Evolutionary conservation across 1,140 invertebrate genomes (phyloP).

Genomic region (Bicyclus anynana): DNA sequence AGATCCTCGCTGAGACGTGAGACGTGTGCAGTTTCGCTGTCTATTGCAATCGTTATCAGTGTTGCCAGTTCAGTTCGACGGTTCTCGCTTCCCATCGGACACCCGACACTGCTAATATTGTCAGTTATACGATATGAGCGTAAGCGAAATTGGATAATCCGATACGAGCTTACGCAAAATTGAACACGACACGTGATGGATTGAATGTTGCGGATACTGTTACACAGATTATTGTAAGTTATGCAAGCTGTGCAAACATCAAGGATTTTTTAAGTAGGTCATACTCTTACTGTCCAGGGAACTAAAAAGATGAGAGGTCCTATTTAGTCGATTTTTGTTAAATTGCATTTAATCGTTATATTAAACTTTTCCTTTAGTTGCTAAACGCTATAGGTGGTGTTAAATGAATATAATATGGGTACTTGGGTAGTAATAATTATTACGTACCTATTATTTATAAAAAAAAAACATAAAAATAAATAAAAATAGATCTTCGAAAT

Average conservation of each 20-base stretch:
- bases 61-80: conserved; percentile 31
- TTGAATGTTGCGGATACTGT: neutral
- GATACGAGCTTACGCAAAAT: neutral
- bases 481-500: too few relatives aligned
- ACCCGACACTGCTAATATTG: conserved; percentile 6
- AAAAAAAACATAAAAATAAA: too few relatives aligned
- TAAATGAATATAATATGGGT: too few relatives aligned
- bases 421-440: too few relatives aligned
- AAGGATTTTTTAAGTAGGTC: too few relatives aligned
- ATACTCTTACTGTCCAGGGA: too few relatives aligned
- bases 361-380: too few relatives aligned
- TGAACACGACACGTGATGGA: neutral
- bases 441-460: too few relatives aligned
- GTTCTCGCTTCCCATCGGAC: conserved; percentile 17
- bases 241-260: neutral
- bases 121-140: conserved; percentile 4
- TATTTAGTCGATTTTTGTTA: too few relatives aligned
- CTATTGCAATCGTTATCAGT: conserved; percentile 45
- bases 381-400: too few relatives aligned
- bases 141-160: conserved; percentile 6
- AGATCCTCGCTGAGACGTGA: conserved; percentile 51
- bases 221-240: neutral
- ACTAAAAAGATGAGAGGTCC: too few relatives aligned
- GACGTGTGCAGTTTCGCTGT: conserved; percentile 54
- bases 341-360: too few relatives aligned